Percentiles rank a stretch among this genome's conserved stretches.
These are phyloP conservation scores for Gopherus flavomarginatus DNA, from an alignment of 2,113 vertebrate species.

Conservation along the genomic window DNA sequence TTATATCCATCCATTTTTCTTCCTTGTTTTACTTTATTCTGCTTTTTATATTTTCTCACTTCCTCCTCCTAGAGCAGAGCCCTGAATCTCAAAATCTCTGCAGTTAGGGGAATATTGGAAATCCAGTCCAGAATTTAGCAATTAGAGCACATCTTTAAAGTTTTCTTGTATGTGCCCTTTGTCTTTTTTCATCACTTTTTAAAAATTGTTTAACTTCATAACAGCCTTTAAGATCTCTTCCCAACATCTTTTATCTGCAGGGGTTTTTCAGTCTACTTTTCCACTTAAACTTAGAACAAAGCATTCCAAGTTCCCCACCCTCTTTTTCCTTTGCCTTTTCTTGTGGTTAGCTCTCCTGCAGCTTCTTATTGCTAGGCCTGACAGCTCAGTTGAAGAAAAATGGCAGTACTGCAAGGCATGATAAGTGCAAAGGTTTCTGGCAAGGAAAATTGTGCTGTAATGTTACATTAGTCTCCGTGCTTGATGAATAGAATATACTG, in stretches of 20 bases:
- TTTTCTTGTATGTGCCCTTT: background rate
- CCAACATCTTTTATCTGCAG: background rate
- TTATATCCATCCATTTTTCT: background rate
- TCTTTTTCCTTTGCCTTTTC: conserved; percentile 35
- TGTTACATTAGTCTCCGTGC: background rate
- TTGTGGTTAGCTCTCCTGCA: conserved; percentile 17
- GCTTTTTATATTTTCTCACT: background rate
- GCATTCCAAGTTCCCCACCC: background rate
- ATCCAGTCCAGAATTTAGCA: background rate
- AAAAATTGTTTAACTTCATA: background rate
- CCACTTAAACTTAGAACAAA: background rate
- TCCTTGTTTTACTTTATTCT: background rate
- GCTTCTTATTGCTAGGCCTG: conserved; percentile 34
- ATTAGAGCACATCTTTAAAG: background rate
- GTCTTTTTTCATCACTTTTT: background rate
- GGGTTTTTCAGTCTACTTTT: background rate
- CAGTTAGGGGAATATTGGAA: background rate
- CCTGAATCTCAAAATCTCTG: background rate
- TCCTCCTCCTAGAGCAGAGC: background rate
- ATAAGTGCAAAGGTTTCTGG: background rate
- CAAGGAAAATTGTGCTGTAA: background rate
- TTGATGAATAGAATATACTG: conserved; percentile 13
- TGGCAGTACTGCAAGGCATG: background rate
- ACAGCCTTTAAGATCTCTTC: background rate
- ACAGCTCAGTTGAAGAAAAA: conserved; percentile 16